A percentile compares a stretch with the other conserved stretches of the same genome.
Evolutionary conservation across 2,888 invertebrate species (phyloP).

Genomic region (Tetranychus truncatus): DNA sequence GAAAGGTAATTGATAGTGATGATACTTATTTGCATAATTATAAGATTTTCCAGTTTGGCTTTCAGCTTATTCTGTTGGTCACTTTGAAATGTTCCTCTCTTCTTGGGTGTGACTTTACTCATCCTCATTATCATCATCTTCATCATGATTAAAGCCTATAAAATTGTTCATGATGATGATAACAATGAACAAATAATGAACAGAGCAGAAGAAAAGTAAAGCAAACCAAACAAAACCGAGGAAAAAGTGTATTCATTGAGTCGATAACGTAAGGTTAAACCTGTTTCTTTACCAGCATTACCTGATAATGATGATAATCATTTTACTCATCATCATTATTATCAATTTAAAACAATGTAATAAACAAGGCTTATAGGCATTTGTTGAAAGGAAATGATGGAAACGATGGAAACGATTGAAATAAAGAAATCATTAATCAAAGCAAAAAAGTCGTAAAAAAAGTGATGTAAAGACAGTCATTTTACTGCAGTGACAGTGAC

Average conservation of each 20-base stretch:
- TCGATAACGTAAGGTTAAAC: background rate
- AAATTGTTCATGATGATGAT: background rate
- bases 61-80: background rate
- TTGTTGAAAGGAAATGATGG: background rate
- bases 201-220: too few species aligned
- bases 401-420: background rate
- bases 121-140: background rate
- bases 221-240: background rate
- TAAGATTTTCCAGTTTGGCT: background rate
- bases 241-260: background rate
- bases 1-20: background rate
- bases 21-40: slow-evolving; percentile 1
- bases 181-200: background rate
- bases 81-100: background rate
- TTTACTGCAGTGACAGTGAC: too few species aligned
- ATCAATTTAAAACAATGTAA: background rate
- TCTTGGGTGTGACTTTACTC: background rate
- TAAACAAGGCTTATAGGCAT: background rate
- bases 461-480: too few species aligned
- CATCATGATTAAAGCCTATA: background rate
- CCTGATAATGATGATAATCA: background rate
- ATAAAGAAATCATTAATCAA: too few species aligned
- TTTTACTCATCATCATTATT: background rate
- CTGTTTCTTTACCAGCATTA: background rate
- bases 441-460: too few species aligned